Percentiles rank a stretch among this genome's conserved stretches.
These are phyloP conservation scores for Drosophila rellima DNA, from an alignment of 2,888 invertebrate species.

Conservation along the genomic window DNA sequence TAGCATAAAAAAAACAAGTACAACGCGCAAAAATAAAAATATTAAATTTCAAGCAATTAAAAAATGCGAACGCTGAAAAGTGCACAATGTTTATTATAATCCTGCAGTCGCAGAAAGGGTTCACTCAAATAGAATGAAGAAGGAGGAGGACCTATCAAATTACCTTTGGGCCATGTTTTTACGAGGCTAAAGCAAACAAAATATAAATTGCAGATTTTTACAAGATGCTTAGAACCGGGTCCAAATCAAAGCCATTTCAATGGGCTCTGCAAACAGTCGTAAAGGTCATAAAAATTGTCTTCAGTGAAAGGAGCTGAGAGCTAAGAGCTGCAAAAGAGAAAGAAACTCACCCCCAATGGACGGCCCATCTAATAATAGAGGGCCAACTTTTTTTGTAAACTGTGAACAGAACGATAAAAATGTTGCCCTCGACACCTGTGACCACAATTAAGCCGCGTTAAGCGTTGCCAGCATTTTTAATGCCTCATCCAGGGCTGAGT, in stretches of 20 bases:
- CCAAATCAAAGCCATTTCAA: constrained; percentile 71
- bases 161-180: constrained; percentile 57
- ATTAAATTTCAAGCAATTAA: constrained; percentile 82
- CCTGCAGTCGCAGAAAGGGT: constrained; percentile 43
- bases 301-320: constrained; percentile 59
- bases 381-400: constrained; percentile 57
- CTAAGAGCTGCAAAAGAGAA: constrained; percentile 8
- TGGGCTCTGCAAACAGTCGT: constrained; percentile 80
- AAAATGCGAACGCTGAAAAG: constrained; percentile 63
- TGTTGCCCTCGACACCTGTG: constrained; percentile 81
- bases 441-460: constrained; percentile 84
- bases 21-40: constrained; percentile 52
- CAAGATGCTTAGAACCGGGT: constrained; percentile 58
- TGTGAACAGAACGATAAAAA: constrained; percentile 83
- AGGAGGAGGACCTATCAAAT: constrained; percentile 50
- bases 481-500: constrained; percentile 31
- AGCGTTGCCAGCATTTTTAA: constrained; percentile 65
- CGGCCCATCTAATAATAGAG: constrained; percentile 28
- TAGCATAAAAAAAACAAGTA: constrained; percentile 71
- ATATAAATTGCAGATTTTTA: constrained; percentile 73
- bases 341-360: constrained; percentile 22
- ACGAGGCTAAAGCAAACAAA: constrained; percentile 67
- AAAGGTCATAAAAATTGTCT: constrained; percentile 83
- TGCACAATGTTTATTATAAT: constrained; percentile 53
- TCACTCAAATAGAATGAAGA: constrained; percentile 19